phyloP scores from a whole-genome alignment of 2,888 invertebrate genomes.

The Tipula vernalis region DNA sequence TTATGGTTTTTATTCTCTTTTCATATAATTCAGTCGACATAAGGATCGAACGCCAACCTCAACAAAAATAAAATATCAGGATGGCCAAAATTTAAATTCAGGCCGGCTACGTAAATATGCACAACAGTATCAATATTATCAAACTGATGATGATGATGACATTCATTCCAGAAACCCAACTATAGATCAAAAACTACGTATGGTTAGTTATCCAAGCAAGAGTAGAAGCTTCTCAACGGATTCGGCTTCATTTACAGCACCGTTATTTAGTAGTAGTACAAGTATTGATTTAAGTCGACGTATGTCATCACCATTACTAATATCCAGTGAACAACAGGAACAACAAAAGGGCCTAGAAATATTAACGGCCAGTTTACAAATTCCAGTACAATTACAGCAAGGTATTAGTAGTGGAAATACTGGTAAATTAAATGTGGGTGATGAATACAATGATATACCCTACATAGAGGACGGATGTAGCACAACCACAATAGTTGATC shows the following conservation, averaged over 20 bases:
- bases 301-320: constrained; percentile 5
- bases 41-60: background rate
- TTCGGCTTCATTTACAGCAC: background rate
- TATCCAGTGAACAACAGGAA: background rate
- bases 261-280: background rate
- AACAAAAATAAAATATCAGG: constrained; percentile 13
- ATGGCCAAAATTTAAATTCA: background rate
- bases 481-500: background rate
- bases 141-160: background rate
- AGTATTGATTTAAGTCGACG: background rate
- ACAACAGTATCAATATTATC: background rate
- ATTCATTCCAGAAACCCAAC: background rate
- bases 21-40: background rate
- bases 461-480: constrained; percentile 41
- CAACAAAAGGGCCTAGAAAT: constrained; percentile 39
- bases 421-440: background rate
- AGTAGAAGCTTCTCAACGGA: background rate
- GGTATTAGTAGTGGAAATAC: constrained; percentile 19
- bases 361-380: constrained; percentile 69
- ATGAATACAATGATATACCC: constrained; percentile 44
- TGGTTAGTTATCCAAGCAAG: background rate
- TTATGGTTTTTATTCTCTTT: background rate
- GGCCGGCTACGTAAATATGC: no score
- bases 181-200: background rate
- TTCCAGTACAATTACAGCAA: constrained; percentile 40